Evolutionary conservation across 2,113 vertebrate species (phyloP), one percentile per base, ranked within the genome.

Genomic region (Bostrychus sinensis): DNA sequence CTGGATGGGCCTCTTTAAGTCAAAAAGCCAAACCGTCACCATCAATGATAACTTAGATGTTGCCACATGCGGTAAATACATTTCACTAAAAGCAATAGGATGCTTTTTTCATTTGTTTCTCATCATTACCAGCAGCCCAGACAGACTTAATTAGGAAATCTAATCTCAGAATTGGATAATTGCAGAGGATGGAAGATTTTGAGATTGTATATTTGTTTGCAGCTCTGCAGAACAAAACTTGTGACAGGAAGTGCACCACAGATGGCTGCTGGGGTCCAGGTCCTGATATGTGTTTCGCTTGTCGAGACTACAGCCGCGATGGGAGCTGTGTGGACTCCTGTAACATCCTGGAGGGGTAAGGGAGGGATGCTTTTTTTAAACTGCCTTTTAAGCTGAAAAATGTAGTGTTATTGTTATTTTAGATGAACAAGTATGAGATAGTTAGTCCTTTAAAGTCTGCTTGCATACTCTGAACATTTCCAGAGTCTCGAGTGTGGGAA

Each of bases 201-300:
- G 17, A 77, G 28, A 57, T 72, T 72, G 13, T 59, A 0, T 68
- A 14, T 78, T 50, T 86, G 50, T 58, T 65, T 83, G 36, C 78
- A 93, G 92, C 19, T 17, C 36, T n/a, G 50, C 67, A 62, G 70
- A 91, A 91, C 77, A 71, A 83, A 38, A 77, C 92, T 16, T 99
- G 97, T 56, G 78, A 97, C 75, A 81, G 84, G 0, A 81, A 96
- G 70, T 99, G 97, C 51, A 95, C 95, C 0, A 23, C 75, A 0
- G 82, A 94, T 0, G 94, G 96, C 46, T 99, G 97, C 86, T 99
- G 97, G 97, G 97, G 97, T 14, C 95, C 94, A 0, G 94, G 94
- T 0, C 91, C 97, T 1, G 84, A 78, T 72, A 93, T 96, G 86
- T 99, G 97, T 65, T 90, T 97, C 48, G 90, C 87, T 65, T 99